Evolutionary conservation across 1,140 invertebrate species (phyloP).

Genomic region (Phymorhynchus buccinoides): DNA sequence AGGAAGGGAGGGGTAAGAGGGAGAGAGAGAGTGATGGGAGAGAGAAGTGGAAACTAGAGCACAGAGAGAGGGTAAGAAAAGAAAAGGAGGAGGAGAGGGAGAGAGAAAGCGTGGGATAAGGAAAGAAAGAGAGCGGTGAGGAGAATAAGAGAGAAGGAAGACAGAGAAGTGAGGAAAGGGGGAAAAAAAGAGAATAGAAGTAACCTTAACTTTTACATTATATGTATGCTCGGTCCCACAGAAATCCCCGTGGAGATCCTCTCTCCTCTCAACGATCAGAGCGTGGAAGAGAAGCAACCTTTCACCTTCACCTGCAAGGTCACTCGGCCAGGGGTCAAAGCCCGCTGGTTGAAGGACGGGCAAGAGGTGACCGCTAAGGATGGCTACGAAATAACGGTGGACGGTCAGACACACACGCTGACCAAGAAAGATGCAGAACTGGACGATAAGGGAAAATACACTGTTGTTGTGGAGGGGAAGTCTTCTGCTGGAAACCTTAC

Average conservation of each 20-base stretch:
- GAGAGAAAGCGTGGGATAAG: no score
- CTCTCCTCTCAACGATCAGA: conserved; percentile 61
- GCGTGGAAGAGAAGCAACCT: conserved; percentile 61
- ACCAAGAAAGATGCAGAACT: conserved; percentile 63
- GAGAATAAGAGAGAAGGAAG: no score
- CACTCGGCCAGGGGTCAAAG: conserved; percentile 93
- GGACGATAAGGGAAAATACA: conserved; percentile 69
- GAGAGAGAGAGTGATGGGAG: no score
- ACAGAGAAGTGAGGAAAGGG: no score
- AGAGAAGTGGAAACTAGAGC: no score
- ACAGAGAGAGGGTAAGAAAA: no score
- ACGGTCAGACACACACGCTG: conserved; percentile 65
- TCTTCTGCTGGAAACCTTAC: conserved; percentile 57
- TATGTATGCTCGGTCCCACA: conserved; percentile 44
- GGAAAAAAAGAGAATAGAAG: no score
- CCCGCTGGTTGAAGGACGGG: conserved; percentile 94
- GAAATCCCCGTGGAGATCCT: conserved; percentile 63
- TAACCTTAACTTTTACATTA: no score
- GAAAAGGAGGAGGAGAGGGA: no score
- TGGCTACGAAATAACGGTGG: conserved; percentile 53
- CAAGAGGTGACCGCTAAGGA: conserved; percentile 55
- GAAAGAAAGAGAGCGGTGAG: no score
- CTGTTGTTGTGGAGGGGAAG: conserved; percentile 55
- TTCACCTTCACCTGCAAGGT: conserved; percentile 80
- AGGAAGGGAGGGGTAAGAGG: no score